Evolutionary conservation across 1,140 invertebrate genomes (phyloP).

Genomic region (Hycleus phaleratus): DNA sequence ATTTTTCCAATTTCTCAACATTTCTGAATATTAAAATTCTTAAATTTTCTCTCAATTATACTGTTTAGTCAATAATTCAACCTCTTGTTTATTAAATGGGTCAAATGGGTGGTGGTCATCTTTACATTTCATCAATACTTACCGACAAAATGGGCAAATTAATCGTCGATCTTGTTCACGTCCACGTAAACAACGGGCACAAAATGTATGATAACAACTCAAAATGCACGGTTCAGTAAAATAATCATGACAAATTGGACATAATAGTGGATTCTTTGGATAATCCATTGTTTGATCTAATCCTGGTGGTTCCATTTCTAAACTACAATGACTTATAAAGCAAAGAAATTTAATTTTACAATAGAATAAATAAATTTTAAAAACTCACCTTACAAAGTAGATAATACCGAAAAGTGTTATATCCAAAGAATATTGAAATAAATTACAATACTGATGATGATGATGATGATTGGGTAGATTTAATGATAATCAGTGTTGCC

Average conservation of each 20-base stretch:
- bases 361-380: not conserved
- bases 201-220: conserved; percentile 62
- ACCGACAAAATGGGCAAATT: conserved; percentile 61
- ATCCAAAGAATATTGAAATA: too few relatives aligned
- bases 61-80: too few relatives aligned
- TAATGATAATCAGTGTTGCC: too few relatives aligned
- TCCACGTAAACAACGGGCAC: conserved; percentile 54
- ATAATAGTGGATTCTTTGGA: conserved; percentile 53
- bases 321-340: conserved; percentile 17
- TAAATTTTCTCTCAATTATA: not conserved
- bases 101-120: not conserved
- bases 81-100: too few relatives aligned
- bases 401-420: conserved; percentile 24
- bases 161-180: conserved; percentile 53
- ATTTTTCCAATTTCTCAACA: too few relatives aligned
- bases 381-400: conserved; percentile 33
- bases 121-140: conserved; percentile 25
- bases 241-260: conserved; percentile 59
- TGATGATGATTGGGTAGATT: too few relatives aligned
- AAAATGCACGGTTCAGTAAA: conserved; percentile 60
- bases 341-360: conserved; percentile 5
- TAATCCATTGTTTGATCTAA: conserved; percentile 36
- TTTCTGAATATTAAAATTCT: too few relatives aligned
- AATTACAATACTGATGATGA: too few relatives aligned
- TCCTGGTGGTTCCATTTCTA: conserved; percentile 35